Conservation (phyloP, 2,113 vertebrate species). For the Dromas ardeola region DNA sequence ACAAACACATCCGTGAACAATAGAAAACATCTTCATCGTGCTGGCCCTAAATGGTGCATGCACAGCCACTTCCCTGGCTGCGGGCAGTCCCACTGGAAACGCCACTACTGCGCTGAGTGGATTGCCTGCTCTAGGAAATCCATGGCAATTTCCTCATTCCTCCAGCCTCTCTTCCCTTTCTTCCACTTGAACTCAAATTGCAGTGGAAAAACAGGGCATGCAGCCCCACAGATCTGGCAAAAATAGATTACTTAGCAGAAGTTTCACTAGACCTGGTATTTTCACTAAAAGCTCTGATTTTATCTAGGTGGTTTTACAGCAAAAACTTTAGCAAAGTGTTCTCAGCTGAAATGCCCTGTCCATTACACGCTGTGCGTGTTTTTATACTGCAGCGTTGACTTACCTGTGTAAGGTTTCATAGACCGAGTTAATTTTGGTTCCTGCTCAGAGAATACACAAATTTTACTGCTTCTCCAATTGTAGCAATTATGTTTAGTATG, state of each 20-base stretch:
- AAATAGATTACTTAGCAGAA: neutral
- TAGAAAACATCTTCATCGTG: neutral
- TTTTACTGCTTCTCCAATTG: neutral
- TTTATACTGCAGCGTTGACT: neutral
- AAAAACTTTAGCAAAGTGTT: neutral
- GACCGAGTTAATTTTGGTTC: neutral
- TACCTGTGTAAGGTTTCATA: neutral
- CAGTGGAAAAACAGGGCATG: neutral
- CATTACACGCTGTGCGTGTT: neutral
- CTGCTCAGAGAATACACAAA: neutral
- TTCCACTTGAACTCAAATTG: neutral
- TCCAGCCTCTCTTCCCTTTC: neutral
- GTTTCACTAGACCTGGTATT: neutral
- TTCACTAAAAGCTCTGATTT: neutral
- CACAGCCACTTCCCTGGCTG: neutral
- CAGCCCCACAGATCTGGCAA: neutral
- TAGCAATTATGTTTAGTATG: neutral
- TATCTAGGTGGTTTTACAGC: neutral
- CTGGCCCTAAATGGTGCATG: rapidly evolving
- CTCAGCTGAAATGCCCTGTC: neutral
- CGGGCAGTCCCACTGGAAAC: neutral
- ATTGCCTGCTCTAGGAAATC: neutral
- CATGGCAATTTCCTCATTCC: neutral
- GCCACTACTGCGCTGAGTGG: rapidly evolving
- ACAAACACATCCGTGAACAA: neutral